phyloP scores from a whole-genome alignment of 2,113 vertebrate species.

The Mionectes macconnelli region DNA sequence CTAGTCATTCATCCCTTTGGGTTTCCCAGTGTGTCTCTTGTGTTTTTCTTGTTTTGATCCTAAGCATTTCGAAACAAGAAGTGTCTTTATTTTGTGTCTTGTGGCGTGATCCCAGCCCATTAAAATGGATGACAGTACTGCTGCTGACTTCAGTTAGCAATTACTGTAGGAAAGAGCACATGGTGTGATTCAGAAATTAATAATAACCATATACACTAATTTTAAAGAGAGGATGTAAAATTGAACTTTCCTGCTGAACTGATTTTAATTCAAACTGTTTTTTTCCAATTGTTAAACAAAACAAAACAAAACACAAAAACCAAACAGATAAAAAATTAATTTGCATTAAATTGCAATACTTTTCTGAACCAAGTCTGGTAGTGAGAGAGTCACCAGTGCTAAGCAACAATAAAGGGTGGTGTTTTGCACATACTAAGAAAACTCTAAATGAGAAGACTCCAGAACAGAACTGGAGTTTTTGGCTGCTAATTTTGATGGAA shows the following conservation, averaged over 20 bases:
- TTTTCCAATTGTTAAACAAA: background rate
- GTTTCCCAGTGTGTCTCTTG: slow-evolving; percentile 51
- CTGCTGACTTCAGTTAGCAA: slow-evolving; percentile 46
- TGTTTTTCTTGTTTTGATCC: slow-evolving; percentile 64
- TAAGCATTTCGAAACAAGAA: slow-evolving; percentile 46
- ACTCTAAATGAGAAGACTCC: background rate
- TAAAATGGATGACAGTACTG: slow-evolving; percentile 56
- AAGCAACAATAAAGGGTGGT: background rate
- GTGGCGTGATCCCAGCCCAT: slow-evolving; percentile 53
- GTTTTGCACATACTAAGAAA: background rate
- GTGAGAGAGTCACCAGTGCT: background rate
- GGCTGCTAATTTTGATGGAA: background rate
- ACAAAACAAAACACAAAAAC: no score
- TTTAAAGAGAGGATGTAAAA: background rate
- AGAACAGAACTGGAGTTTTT: background rate
- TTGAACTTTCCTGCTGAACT: background rate
- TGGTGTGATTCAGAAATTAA: slow-evolving; percentile 57
- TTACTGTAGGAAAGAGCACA: slow-evolving; percentile 40
- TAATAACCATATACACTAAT: slow-evolving; percentile 32
- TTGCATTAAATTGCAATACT: background rate
- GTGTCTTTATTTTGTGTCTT: slow-evolving; percentile 55
- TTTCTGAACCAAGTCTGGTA: background rate
- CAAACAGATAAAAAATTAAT: background rate
- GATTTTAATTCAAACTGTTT: background rate
- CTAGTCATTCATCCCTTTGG: slow-evolving; percentile 57